Base-by-base conservation (phyloP, 1,140 invertebrate species). In the Zaprionus nigranus region DNA sequence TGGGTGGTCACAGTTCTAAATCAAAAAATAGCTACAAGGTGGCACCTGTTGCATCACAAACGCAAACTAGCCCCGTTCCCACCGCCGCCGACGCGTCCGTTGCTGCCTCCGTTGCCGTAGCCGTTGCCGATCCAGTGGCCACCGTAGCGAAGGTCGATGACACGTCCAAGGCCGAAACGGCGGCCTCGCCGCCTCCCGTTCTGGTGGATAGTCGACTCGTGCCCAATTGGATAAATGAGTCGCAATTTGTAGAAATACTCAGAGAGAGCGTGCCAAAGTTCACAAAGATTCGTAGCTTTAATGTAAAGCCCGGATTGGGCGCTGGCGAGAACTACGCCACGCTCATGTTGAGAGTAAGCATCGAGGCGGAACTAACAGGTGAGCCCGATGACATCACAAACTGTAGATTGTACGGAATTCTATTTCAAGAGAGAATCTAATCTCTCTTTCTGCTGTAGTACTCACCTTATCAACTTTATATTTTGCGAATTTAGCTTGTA, bases 171-270 rank as follows among this genome's bases (percentile, higher is more conserved):
- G 49, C 17, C 40, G 24, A 13, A 56, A 36, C 54, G 9, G 6
- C 34, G n/a, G 20, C 46, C 4, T 17, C 20, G 0, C 3, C 46
- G 7, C 6, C 34, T 5, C 17, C 60, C 7, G 46, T n/a, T n/a
- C 6, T 26, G 15, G 9, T 49, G 28, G 59, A 60, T 36, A 53
- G n/a, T n/a, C 12, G 30, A 38, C 11, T 58, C 20, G 53, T 69
- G 57, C 92, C 91, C 62, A 12, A 75, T 46, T 94, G 93, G 93
- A 64, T 94, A 63, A 92, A 93, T 70, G 57, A 78, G 51, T 71
- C 91, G 56, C 93, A 93, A 15, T 70, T 92, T 6, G 78, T 93
- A 60, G 92, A 92, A 72, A 71, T 93, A 53, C 72, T 94, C 3
- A 91, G 81, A 58, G 78, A 92, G 58, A 56, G 54, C 34, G 68